These are phyloP conservation scores for Gorsachius magnificus DNA, from an alignment of 2,797 vertebrate genomes.

Conservation along the genomic window DNA sequence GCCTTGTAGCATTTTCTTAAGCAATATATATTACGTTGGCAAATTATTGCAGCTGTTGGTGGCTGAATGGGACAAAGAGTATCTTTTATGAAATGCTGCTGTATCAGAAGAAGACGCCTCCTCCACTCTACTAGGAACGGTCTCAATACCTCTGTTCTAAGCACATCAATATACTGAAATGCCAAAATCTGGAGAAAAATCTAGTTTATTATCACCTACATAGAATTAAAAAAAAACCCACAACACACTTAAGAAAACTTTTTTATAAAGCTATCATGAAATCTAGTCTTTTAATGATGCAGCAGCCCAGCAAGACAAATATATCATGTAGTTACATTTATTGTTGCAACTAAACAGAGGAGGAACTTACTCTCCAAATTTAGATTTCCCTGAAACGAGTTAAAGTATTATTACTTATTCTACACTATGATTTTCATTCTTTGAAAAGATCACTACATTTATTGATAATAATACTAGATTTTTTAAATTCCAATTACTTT, in stretches of 20 bases:
- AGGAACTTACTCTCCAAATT: neutral
- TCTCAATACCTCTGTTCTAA: neutral
- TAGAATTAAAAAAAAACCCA: neutral
- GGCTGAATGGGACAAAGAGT: neutral
- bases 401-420: neutral
- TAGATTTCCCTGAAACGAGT: neutral
- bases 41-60: neutral
- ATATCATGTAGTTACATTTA: neutral
- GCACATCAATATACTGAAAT: neutral
- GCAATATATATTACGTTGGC: neutral
- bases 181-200: neutral
- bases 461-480: neutral
- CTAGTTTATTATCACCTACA: neutral
- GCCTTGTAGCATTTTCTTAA: neutral
- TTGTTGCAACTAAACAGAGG: neutral
- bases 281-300: neutral
- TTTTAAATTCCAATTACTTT: neutral
- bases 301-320: neutral
- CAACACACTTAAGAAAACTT: neutral
- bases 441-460: neutral
- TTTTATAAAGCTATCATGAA: neutral
- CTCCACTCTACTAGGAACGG: neutral
- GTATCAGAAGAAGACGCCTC: neutral
- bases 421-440: neutral
- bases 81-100: neutral